Percentiles rank a stretch among this genome's conserved stretches.
These are phyloP conservation scores for Turnix velox DNA, from an alignment of 2,113 vertebrate genomes.

Conservation along the genomic window DNA sequence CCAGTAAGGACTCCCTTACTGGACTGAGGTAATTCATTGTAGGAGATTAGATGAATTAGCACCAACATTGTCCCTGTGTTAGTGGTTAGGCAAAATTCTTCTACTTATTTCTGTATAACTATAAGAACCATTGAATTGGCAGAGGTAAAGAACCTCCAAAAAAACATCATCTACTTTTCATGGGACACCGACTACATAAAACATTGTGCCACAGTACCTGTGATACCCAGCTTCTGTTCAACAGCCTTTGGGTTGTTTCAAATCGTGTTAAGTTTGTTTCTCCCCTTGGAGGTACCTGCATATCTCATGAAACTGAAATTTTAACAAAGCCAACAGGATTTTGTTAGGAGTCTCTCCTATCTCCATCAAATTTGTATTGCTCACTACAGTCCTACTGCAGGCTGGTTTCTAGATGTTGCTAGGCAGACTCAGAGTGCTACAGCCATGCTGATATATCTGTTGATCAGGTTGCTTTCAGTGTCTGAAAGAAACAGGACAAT, in stretches of 20 bases:
- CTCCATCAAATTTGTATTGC: background rate
- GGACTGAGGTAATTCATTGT: background rate
- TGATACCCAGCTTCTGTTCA: background rate
- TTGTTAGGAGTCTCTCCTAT: background rate
- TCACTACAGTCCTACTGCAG: background rate
- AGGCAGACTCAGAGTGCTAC: background rate
- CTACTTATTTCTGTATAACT: background rate
- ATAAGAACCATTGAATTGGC: background rate
- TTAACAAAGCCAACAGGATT: background rate
- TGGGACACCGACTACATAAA: background rate
- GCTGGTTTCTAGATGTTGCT: background rate
- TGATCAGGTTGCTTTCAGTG: background rate
- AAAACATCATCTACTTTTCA: background rate
- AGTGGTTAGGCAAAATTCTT: background rate
- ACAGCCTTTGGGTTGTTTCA: background rate
- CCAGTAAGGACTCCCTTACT: background rate
- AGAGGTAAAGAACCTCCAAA: background rate
- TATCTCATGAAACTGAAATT: background rate
- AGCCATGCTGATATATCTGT: background rate
- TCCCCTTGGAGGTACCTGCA: background rate
- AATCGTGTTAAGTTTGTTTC: background rate
- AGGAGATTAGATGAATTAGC: background rate
- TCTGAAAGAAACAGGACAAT: background rate
- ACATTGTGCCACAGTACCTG: fast-evolving
- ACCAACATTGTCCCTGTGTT: background rate